These are phyloP conservation scores for chimpanzee (Pan troglodytes) DNA, from an alignment of 2,113 vertebrate genomes.

Conservation along the genomic window NHGRI_mPanTro3-v2.1_pri NC_072410.2:120160001-120160500, in stretches of 20 bases:
- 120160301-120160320: not conserved
- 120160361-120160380: fast-evolving
- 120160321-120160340: not conserved
- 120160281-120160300: too few relatives aligned
- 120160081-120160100: not conserved
- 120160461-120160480: not conserved
- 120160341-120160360: fast-evolving
- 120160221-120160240: not conserved
- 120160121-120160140: not conserved
- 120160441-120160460: not conserved
- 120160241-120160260: not conserved
- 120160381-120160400: fast-evolving
- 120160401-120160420: fast-evolving
- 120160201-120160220: too few relatives aligned
- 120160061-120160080: fast-evolving
- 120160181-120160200: not conserved
- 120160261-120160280: fast-evolving
- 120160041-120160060: not conserved
- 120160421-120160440: fast-evolving
- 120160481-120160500: not conserved
- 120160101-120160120: not conserved
- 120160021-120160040: too few relatives aligned
- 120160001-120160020: not conserved
- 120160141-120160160: not conserved
- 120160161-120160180: not conserved